phyloP scores from a whole-genome alignment of 1,140 invertebrate species.

The Lordiphosa stackelbergi region DNA sequence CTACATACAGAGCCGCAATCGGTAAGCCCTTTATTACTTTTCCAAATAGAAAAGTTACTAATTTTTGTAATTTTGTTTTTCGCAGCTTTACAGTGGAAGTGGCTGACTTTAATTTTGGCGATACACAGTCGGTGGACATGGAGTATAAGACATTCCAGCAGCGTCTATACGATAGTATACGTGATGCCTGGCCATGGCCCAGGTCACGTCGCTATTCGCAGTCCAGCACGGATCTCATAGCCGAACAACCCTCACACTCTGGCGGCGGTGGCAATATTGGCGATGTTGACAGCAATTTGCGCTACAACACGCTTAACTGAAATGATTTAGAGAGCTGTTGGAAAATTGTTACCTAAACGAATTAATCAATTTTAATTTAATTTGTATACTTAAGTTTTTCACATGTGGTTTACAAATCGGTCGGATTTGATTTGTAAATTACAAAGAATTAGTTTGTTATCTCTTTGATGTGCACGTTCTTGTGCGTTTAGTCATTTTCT shows the following conservation, averaged over 20 bases:
- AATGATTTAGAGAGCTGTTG: constrained; percentile 3
- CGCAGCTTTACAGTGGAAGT: constrained; percentile 88
- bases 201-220: constrained; percentile 55
- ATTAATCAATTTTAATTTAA: constrained; percentile 62
- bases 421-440: constrained; percentile 7
- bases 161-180: constrained; percentile 86
- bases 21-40: constrained; percentile 77
- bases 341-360: constrained; percentile 53
- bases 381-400: constrained; percentile 31
- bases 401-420: not conserved
- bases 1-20: constrained; percentile 86
- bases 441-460: constrained; percentile 42
- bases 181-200: constrained; percentile 70
- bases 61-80: not conserved
- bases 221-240: constrained; percentile 63
- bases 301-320: constrained; percentile 71
- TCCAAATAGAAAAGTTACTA: not conserved
- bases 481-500: constrained; percentile 51
- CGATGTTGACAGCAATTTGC: constrained; percentile 70
- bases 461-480: constrained; percentile 34
- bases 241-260: constrained; percentile 44
- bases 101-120: constrained; percentile 92
- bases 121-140: constrained; percentile 83
- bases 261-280: constrained; percentile 48
- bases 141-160: constrained; percentile 92